These are phyloP conservation scores for Acanthosepion esculentum DNA, from an alignment of 2,888 invertebrate genomes.

Conservation along the genomic window DNA sequence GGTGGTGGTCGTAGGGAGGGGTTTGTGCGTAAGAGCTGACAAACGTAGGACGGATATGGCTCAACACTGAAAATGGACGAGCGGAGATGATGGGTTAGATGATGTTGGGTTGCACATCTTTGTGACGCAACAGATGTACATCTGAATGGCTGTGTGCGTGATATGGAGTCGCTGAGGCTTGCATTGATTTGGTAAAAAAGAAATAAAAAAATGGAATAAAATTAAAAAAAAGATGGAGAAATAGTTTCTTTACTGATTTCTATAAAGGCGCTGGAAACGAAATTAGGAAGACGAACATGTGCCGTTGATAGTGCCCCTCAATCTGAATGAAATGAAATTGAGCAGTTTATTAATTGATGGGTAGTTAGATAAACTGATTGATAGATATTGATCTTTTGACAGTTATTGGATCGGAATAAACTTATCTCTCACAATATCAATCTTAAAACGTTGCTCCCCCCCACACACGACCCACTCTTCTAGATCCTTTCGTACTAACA, in stretches of 20 bases:
- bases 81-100: not conserved
- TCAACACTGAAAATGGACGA: not conserved
- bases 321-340: not conserved
- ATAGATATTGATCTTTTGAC: not conserved
- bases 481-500: too few species aligned
- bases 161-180: not conserved
- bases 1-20: not conserved
- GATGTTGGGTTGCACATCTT: not conserved
- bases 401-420: not conserved
- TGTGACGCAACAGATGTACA: not conserved
- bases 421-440: too few species aligned
- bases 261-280: not conserved
- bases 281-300: not conserved
- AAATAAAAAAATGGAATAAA: not conserved
- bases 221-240: not conserved
- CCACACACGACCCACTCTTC: too few species aligned
- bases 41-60: not conserved
- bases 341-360: not conserved
- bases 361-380: too few species aligned
- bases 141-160: not conserved
- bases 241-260: not conserved
- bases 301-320: not conserved
- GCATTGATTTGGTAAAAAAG: not conserved
- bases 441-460: too few species aligned
- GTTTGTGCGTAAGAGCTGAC: not conserved